Base-by-base conservation (phyloP, 2,113 vertebrate species). In the Dromiciops gliroides region DNA sequence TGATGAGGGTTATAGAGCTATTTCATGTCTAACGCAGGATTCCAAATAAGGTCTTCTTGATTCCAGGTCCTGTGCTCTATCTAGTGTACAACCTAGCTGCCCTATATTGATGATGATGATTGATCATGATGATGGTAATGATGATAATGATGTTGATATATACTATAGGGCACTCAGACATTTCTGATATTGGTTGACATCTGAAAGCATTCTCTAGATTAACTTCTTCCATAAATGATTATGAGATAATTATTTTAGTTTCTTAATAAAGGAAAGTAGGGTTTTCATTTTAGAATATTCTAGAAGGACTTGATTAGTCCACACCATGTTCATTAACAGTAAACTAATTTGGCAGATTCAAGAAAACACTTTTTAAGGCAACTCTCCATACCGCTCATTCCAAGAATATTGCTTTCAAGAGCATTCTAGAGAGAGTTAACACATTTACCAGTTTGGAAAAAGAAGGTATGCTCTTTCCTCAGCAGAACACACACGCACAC, bases 141-240 rank as follows among this genome's bases (percentile, higher is more conserved):
- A 67, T 67, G 31, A 5, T 16, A 0, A 67, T 37, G 11, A 31
- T 60, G 56, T 31, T 11, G 31, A 11, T 67, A 67, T 16, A 0
- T 90, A 22, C 31, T 94, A 47, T 51, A 90, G 94, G 94, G 56
- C 31, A 53, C 50, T 93, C 51, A 26, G 47, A 88, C 92, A 44
- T 89, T 97, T 93, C 75, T 91, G 91, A 95, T 92, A 96, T 75
- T 37, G 0, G 31, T 75, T 75, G 60, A 75, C 60, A 14, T 14
- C 12, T n/a, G 3, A 19, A 75, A 56, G 25, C 25, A 28, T 56
- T 56, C 53, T 56, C 26, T 7, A 28, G 53, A 37, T 94, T 96
- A 90, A 90, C 92, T 96, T 75, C 26, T 75, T 37, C 0, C 14
- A 75, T 75, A 14, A 75, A n/a, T 75, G 4, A 4, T 75, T 75